phyloP scores from a whole-genome alignment of 2,888 invertebrate species.

The Heliconius charithonia region DNA sequence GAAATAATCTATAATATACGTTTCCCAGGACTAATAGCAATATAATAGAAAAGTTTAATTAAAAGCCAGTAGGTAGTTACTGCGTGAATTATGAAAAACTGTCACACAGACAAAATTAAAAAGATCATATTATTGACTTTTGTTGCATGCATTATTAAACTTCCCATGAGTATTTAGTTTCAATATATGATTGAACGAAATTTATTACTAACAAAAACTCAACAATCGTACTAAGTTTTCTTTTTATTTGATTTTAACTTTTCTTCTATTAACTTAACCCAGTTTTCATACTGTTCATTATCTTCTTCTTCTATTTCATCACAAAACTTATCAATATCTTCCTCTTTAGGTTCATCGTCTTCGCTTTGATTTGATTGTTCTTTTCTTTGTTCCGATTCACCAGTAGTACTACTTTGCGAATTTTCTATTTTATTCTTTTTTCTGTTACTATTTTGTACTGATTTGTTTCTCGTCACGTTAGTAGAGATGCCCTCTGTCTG shows the following conservation, averaged over 20 bases:
- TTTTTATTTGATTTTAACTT: slow-evolving; percentile 66
- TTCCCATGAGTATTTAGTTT: too few species aligned
- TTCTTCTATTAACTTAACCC: slow-evolving; percentile 75
- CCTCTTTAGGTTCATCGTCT: slow-evolving; percentile 69
- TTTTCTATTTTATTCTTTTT: slow-evolving; percentile 41
- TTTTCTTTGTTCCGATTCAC: slow-evolving; percentile 35
- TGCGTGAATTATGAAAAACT: too few species aligned
- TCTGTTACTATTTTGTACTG: neutral
- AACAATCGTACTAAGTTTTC: slow-evolving; percentile 32
- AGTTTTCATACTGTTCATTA: slow-evolving; percentile 72
- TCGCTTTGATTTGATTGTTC: slow-evolving; percentile 56
- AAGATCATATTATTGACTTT: too few species aligned
- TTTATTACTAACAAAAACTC: neutral
- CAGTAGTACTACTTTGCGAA: slow-evolving; percentile 53
- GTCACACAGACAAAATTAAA: too few species aligned
- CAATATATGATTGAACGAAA: neutral
- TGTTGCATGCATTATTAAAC: too few species aligned
- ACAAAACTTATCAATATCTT: slow-evolving; percentile 77
- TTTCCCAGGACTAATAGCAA: too few species aligned
- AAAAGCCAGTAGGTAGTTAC: too few species aligned
- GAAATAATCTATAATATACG: too few species aligned
- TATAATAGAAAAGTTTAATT: too few species aligned
- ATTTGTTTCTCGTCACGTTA: slow-evolving; percentile 21
- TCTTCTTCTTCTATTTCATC: slow-evolving; percentile 73
- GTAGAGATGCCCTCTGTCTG: slow-evolving; percentile 15